Evolutionary conservation across 2,797 vertebrate genomes (phyloP).

Genomic region (Pyrocephalus nanus): DNA sequence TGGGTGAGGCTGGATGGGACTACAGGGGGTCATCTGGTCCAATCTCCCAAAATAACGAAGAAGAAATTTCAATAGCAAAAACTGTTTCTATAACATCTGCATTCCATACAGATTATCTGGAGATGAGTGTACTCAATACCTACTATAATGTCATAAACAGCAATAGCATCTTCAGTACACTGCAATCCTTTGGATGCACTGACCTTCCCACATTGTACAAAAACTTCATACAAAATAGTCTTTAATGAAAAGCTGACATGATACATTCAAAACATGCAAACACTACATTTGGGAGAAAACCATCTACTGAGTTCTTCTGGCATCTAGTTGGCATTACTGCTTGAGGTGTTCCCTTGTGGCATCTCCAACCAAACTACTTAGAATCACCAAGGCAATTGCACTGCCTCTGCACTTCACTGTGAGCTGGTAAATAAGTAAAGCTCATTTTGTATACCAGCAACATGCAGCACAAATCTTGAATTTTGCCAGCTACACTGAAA

Average conservation of each 20-base stretch:
- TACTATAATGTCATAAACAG: neutral
- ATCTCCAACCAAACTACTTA: neutral
- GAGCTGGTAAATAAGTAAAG: neutral
- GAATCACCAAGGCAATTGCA: neutral
- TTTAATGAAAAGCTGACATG: neutral
- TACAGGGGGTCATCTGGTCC: fast-evolving
- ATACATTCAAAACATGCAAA: neutral
- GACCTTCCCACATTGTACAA: neutral
- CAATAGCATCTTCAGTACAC: neutral
- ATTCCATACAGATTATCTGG: neutral
- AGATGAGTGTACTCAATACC: neutral
- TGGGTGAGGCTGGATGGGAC: neutral
- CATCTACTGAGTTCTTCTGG: neutral
- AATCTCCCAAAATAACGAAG: neutral
- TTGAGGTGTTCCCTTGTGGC: neutral
- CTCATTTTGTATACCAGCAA: neutral
- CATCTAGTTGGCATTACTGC: neutral
- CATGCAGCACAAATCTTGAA: neutral
- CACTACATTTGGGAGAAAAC: neutral
- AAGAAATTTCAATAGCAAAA: neutral
- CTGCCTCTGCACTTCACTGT: neutral
- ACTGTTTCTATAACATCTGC: neutral
- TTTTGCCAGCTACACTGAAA: neutral
- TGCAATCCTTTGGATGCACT: neutral
- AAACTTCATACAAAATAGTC: neutral